phyloP scores from a whole-genome alignment of 2,113 vertebrate genomes.

The Struthio camelus region DNA sequence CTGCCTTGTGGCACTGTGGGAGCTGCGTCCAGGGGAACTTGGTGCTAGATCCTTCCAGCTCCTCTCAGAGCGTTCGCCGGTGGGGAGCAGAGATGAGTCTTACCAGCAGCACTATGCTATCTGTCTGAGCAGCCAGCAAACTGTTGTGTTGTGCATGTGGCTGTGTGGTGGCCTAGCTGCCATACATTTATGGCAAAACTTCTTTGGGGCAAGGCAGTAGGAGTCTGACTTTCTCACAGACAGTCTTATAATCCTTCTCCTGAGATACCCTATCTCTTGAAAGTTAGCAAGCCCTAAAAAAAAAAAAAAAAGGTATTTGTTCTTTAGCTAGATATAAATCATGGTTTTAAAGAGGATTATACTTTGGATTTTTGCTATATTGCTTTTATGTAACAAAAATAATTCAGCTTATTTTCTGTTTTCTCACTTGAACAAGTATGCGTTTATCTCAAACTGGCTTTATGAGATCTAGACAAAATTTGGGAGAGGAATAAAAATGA shows the following conservation, averaged over 20 bases:
- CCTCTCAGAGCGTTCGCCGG: neutral
- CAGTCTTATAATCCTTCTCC: neutral
- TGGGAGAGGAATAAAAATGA: neutral
- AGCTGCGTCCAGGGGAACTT: rapidly evolving
- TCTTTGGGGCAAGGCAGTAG: neutral
- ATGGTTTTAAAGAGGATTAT: neutral
- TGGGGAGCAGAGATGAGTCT: neutral
- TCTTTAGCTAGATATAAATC: neutral
- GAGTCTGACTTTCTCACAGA: neutral
- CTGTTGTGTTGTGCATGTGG: neutral
- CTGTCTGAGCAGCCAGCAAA: neutral
- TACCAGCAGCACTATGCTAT: neutral
- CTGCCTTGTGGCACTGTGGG: neutral
- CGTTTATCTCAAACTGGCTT: neutral
- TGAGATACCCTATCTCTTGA: neutral
- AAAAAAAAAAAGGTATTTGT: neutral
- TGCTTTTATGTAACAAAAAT: neutral
- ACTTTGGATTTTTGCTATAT: neutral
- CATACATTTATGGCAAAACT: neutral
- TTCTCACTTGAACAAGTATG: neutral
- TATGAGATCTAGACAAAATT: neutral
- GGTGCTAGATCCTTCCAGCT: neutral
- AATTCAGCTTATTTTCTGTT: neutral
- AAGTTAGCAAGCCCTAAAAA: neutral
- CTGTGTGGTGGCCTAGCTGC: neutral